Evolutionary conservation across 2,888 invertebrate genomes (phyloP).

Genomic region (Aricia artaxerxes): DNA sequence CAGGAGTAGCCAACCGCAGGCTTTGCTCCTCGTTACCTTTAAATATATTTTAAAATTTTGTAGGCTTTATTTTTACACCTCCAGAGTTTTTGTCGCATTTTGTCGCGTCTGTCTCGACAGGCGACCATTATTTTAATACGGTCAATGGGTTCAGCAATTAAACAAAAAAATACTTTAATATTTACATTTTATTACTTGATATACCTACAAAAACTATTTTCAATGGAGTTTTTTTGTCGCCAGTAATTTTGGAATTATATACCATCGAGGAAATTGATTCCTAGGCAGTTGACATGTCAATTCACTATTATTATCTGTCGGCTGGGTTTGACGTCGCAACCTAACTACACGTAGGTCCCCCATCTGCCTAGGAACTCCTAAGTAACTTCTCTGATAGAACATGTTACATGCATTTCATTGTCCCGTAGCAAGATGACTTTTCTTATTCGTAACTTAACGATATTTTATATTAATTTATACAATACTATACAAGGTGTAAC

Average conservation of each 20-base stretch:
- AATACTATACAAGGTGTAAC: too few relatives aligned
- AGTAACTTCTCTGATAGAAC: too few relatives aligned
- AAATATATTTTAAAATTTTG: not conserved
- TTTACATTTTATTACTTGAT: conserved; percentile 1
- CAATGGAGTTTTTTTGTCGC: not conserved
- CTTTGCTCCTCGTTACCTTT: not conserved
- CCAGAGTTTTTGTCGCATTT: not conserved
- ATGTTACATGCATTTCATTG: too few relatives aligned
- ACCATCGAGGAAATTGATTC: too few relatives aligned
- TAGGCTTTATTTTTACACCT: not conserved
- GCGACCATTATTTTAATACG: not conserved
- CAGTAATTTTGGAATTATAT: not conserved
- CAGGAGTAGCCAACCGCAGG: not conserved
- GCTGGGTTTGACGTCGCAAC: too few relatives aligned
- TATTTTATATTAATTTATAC: too few relatives aligned
- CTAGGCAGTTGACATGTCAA: too few relatives aligned
- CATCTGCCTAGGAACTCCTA: too few relatives aligned
- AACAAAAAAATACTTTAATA: conserved; percentile 6
- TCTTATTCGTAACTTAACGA: too few relatives aligned
- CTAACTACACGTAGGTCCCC: too few relatives aligned
- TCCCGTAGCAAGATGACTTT: too few relatives aligned
- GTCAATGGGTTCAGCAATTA: not conserved
- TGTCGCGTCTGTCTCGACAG: not conserved
- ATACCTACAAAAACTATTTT: not conserved
- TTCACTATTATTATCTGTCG: too few relatives aligned